phyloP scores from a whole-genome alignment of 2,888 invertebrate genomes.

The Polyommatus icarus region DNA sequence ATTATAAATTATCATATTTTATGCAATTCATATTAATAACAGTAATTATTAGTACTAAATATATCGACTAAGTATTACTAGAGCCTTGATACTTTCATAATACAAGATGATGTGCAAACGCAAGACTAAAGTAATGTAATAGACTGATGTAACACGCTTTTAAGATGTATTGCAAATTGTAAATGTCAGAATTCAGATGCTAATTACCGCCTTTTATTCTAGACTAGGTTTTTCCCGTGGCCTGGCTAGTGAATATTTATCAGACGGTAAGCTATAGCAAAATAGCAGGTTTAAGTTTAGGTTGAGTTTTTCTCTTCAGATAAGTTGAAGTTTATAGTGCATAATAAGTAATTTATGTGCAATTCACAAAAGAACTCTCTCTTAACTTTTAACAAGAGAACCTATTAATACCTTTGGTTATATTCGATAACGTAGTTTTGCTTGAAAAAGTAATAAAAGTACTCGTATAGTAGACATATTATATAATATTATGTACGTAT shows the following conservation, averaged over 20 bases:
- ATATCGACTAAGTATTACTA: neutral
- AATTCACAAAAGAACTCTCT: too few relatives aligned
- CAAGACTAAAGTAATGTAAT: constrained; percentile 21
- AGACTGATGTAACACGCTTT: constrained; percentile 12
- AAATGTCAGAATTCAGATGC: constrained; percentile 1
- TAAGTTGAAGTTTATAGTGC: too few relatives aligned
- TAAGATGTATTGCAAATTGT: constrained; percentile 29
- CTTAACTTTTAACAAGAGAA: too few relatives aligned
- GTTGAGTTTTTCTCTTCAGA: too few relatives aligned
- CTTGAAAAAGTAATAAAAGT: too few relatives aligned
- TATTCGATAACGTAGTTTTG: too few relatives aligned
- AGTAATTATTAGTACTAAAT: neutral
- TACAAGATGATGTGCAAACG: neutral
- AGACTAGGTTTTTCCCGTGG: neutral
- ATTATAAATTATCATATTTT: neutral
- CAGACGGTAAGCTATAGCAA: neutral
- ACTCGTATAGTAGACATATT: too few relatives aligned
- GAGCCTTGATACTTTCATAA: constrained; percentile 14
- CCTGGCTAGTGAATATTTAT: neutral
- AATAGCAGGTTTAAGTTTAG: too few relatives aligned
- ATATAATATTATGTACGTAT: too few relatives aligned
- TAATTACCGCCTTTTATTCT: neutral
- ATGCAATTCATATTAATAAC: neutral
- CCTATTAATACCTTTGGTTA: too few relatives aligned
- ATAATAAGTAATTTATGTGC: too few relatives aligned